Evolutionary conservation across 2,888 invertebrate genomes (phyloP), one percentile per base, ranked within the genome.

Genomic region (Sarcophaga subvicina): DNA sequence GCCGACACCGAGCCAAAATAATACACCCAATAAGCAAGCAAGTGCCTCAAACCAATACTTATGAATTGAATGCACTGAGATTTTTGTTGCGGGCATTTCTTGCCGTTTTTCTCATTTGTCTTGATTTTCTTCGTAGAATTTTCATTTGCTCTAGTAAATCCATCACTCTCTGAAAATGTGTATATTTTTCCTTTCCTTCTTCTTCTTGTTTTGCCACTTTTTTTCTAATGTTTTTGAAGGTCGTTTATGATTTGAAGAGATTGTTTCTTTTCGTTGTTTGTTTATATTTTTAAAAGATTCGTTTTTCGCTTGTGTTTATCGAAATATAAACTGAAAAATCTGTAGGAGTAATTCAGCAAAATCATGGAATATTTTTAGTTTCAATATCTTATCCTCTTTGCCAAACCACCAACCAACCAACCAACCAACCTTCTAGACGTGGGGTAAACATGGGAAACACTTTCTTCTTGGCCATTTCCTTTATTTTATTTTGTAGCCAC

Each of bases 11-110:
- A 11, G 12, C 17, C 59, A 64, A 12, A 47, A 17, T 62, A 64
- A 20, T 59, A 64, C 70, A 60, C 14, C 37, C 47, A 72, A 78
- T 78, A 66, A 22, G 60, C 63, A 22, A 75, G 64, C 47, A 47
- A 71, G 66, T 75, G 12, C 12, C 54, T 47, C 69, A 69, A 67
- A 69, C 66, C 79, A 75, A 83, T 71, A 22, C 45, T 47, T 59
- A 80, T 83, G 83, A 85, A 88, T 76, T 85, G 86, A 87, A 83
- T 89, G 89, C 89, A 88, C 88, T 88, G 80, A 87, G 80, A 86
- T 87, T 87, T 72, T 63, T 54, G 22, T 70, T 54, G 76, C 11
- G 11, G 62, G 8, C 8, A 37, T 71, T 17, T 71, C 66, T 47
- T 72, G 62, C 25, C 70, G 63, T 71, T 80, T 79, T 80, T 78